Percentiles rank a stretch among this genome's conserved stretches.
Conservation (phyloP, 2,797 vertebrate species). For the Nothura maculosa region DNA sequence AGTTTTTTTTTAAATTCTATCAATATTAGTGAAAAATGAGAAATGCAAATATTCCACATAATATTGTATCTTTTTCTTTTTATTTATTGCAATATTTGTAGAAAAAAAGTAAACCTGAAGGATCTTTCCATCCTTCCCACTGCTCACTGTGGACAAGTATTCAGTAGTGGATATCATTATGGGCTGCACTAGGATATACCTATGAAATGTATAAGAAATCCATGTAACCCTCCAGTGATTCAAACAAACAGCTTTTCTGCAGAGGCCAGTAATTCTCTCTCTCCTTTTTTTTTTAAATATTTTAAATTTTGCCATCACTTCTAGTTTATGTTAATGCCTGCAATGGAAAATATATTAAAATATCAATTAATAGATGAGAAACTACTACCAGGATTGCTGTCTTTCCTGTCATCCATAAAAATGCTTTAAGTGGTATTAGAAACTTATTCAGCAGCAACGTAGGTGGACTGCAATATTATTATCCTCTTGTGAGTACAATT, state of each 20-base stretch:
- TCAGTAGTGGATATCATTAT: background rate
- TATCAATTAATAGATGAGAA: background rate
- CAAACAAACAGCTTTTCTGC: background rate
- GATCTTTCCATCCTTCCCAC: too few species aligned
- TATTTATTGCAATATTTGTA: background rate
- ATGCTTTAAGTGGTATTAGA: background rate
- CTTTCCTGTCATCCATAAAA: background rate
- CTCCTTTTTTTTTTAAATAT: background rate
- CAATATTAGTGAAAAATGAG: fast-evolving
- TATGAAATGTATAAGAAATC: background rate
- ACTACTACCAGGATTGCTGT: background rate
- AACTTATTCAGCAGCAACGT: background rate
- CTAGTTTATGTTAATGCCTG: background rate
- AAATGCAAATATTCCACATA: background rate
- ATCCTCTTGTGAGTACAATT: background rate
- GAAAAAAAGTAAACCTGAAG: too few species aligned
- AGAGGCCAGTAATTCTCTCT: background rate
- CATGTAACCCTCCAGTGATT: fast-evolving
- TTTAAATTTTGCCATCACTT: background rate
- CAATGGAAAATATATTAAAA: background rate
- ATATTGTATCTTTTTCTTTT: background rate
- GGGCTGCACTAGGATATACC: too few species aligned
- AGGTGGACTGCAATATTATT: background rate
- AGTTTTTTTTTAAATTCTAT: background rate
- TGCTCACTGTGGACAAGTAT: background rate